Evolutionary conservation across 2,113 vertebrate genomes (phyloP), one percentile per base, ranked within the genome.

Genomic region (Ictidomys tridecemlineatus): DNA sequence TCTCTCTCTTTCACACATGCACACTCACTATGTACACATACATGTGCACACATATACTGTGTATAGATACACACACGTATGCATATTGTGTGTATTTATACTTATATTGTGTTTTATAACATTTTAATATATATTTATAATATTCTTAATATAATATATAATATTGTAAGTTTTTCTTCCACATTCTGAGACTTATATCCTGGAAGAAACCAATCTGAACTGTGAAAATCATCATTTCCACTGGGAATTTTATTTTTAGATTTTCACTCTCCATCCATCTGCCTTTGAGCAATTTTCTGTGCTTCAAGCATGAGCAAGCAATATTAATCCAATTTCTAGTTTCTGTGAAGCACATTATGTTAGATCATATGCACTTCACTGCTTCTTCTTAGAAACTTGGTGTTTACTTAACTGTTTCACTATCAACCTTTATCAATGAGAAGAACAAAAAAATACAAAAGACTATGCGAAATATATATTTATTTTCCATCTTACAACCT

Each of bases 291-390:
- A 98, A 98, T 98, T 98, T 98, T 98, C 91, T 98, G 89, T 98
- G 96, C 98, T 98, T 99, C 98, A 98, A 98, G 98, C 98, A 98
- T 98, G 98, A 99, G 83, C 97, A 98, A 98, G 98, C 98, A 98
- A 98, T 98, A 99, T 98, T 99, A 99, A 98, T 99, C 98, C 97
- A 98, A 98, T 98, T 99, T 98, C 96, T 98, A 96, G 89, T 98
- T 98, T 99, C 98, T 98, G 88, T 98, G 97, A 98, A 97, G 96
- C 97, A 98, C 96, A 98, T 98, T 98, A 98, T 97, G 96, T 98
- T 98, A 98, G 85, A 98, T 97, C 96, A 98, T 96, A 98, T 97
- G 93, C 83, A 98, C 96, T 96, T 97, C 96, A 92, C 74, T 91
- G 93, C 90, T 98, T 85, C 78, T 98, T 76, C 96, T 97, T 84